Percentiles rank a stretch among this genome's conserved stretches.
Conservation (phyloP, 2,888 invertebrate genomes). For the Mesoligia furuncula region DNA sequence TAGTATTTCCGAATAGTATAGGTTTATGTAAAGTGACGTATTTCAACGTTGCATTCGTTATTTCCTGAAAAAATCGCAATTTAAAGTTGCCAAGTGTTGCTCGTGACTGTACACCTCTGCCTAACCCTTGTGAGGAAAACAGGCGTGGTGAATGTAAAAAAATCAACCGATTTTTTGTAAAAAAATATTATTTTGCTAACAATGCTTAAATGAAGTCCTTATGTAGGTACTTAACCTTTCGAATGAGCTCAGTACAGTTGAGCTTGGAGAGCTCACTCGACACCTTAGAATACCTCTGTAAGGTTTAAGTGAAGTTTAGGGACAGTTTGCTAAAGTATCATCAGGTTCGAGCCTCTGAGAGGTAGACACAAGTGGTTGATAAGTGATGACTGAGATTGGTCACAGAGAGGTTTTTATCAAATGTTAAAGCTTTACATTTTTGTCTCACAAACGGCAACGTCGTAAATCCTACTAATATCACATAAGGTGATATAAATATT, state of each 20-base stretch:
- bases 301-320: slow-evolving; percentile 34
- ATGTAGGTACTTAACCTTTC: slow-evolving; percentile 55
- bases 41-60: no score
- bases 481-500: no score
- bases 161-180: neutral
- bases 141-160: neutral
- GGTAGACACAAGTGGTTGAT: slow-evolving; percentile 15
- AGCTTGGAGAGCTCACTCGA: slow-evolving; percentile 35
- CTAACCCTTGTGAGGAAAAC: neutral
- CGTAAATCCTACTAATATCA: neutral
- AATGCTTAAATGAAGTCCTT: slow-evolving; percentile 24
- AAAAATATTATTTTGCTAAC: slow-evolving; percentile 3
- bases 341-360: neutral
- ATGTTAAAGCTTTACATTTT: neutral
- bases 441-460: neutral
- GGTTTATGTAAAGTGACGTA: no score
- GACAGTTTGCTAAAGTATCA: slow-evolving; percentile 40
- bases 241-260: slow-evolving; percentile 28
- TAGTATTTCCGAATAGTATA: no score
- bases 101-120: no score
- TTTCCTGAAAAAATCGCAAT: no score
- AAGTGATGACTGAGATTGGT: slow-evolving; percentile 3
- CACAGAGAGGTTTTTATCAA: neutral
- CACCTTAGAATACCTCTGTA: slow-evolving; percentile 48
- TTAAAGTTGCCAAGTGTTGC: no score